Evolutionary conservation across 2,113 vertebrate species (phyloP).

Genomic region (Lates calcarifer): DNA sequence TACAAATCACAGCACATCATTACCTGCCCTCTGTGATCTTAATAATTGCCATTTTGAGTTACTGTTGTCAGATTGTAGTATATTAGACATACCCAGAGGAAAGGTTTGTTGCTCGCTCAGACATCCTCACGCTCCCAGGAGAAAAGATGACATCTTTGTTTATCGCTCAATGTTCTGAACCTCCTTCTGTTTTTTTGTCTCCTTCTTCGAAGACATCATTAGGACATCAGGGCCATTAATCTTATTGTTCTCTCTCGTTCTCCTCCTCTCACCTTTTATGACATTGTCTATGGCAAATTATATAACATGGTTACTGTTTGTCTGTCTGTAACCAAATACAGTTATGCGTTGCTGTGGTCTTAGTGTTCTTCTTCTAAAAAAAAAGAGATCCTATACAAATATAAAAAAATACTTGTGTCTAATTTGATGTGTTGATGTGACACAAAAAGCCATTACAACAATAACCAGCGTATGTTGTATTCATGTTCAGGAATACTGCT

Average conservation of each 20-base stretch:
- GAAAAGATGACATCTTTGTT: constrained; percentile 78
- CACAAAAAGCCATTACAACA: neutral
- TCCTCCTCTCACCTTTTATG: constrained; percentile 33
- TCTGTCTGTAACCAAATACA: constrained; percentile 7
- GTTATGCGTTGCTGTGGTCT: constrained; percentile 3
- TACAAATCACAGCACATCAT: constrained; percentile 71
- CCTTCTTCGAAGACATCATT: constrained; percentile 55
- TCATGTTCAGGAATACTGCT: neutral
- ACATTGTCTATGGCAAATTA: constrained; percentile 36
- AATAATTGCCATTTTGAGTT: constrained; percentile 66
- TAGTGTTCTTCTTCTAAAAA: neutral
- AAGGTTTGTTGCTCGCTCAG: constrained; percentile 73
- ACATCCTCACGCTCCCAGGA: constrained; percentile 57
- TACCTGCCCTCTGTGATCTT: constrained; percentile 59
- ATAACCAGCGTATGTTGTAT: neutral
- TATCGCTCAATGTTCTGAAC: constrained; percentile 64
- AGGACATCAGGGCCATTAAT: constrained; percentile 60
- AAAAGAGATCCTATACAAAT: neutral
- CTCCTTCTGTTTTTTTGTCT: constrained; percentile 31
- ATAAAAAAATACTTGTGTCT: neutral
- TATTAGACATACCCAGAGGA: constrained; percentile 65
- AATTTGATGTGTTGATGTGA: neutral
- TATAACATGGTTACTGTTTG: constrained; percentile 26
- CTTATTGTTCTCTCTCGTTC: constrained; percentile 42
- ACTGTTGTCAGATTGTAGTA: constrained; percentile 59